A percentile compares a stretch with the other conserved stretches of the same genome.
These are phyloP conservation scores for Drosophila dives DNA, from an alignment of 2,888 invertebrate species.

Conservation along the genomic window DNA sequence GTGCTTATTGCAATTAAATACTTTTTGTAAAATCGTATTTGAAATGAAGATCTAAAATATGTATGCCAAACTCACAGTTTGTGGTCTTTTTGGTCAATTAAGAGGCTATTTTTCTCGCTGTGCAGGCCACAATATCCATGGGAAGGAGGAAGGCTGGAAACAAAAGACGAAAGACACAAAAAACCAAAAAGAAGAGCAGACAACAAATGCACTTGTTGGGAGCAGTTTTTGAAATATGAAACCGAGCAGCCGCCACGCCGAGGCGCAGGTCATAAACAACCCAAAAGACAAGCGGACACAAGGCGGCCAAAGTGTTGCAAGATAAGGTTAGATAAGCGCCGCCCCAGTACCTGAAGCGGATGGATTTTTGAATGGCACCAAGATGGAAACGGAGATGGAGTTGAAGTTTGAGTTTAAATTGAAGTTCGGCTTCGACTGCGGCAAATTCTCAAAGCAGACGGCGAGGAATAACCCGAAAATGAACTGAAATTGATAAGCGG, in stretches of 20 bases:
- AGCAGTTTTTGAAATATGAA: constrained; percentile 75
- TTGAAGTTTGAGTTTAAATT: constrained; percentile 3
- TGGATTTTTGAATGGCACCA: constrained; percentile 25
- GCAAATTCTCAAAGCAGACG: constrained; percentile 35
- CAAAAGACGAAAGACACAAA: constrained; percentile 27
- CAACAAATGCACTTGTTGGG: constrained; percentile 73
- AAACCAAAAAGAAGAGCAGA: constrained; percentile 42
- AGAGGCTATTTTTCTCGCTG: neutral
- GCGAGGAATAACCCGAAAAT: constrained; percentile 16
- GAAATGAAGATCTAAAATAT: neutral
- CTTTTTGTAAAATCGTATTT: neutral
- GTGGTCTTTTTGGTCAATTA: neutral
- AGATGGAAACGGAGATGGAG: constrained; percentile 9
- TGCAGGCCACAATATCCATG: constrained; percentile 3
- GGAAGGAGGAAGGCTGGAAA: constrained; percentile 27
- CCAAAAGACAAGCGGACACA: constrained; percentile 29
- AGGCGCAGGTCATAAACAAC: constrained; percentile 78
- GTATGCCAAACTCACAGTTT: neutral
- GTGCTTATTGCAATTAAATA: neutral
- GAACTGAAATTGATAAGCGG: constrained; percentile 35
- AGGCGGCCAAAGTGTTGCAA: constrained; percentile 69
- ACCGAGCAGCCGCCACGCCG: constrained; percentile 37
- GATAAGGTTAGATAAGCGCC: constrained; percentile 79
- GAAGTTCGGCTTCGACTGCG: constrained; percentile 35
- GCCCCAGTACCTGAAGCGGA: constrained; percentile 46